Percentiles rank a stretch among this genome's conserved stretches.
Evolutionary conservation across 53 echinoderm and acorn worm species (phyloP).

Genomic region (Patiria pectinifera): DNA sequence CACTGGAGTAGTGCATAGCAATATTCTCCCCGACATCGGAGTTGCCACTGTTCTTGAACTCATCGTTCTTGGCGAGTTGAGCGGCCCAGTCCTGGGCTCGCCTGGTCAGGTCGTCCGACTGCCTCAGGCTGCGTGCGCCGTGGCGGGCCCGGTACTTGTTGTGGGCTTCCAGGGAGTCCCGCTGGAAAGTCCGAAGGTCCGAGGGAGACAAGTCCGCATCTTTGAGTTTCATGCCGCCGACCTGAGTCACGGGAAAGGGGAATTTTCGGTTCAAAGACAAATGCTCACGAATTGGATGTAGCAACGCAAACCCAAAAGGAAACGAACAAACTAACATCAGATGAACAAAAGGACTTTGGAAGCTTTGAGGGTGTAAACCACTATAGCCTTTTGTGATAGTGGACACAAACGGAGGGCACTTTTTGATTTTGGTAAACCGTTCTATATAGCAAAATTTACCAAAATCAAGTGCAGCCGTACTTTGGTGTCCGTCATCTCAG

Average conservation of each 20-base stretch:
- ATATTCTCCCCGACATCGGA: conserved; percentile 94
- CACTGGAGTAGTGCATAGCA: conserved; percentile 92
- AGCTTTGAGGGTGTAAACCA: no score
- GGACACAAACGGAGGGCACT: no score
- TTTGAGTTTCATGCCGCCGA: conserved; percentile 73
- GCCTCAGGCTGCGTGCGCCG: conserved; percentile 66
- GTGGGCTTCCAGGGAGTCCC: conserved; percentile 75
- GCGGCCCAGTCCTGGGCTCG: conserved; percentile 94
- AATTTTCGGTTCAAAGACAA: background rate
- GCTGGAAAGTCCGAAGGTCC: conserved; percentile 77
- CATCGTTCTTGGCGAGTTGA: conserved; percentile 79
- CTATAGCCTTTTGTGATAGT: no score
- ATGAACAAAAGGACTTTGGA: no score
- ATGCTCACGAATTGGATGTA: background rate
- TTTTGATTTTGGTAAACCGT: no score
- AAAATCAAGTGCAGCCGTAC: no score
- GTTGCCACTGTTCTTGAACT: conserved; percentile 85
- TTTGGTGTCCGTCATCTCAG: no score
- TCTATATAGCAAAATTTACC: no score
- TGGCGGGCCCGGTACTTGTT: conserved; percentile 86
- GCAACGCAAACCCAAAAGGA: no score
- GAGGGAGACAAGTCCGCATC: conserved; percentile 78
- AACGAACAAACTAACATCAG: no score
- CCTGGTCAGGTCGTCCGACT: conserved; percentile 71
- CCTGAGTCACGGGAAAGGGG: conserved; percentile 28